A percentile compares a stretch with the other conserved stretches of the same genome.
Conservation (phyloP, 2,113 vertebrate species). For the Gracilinanus agilis region DNA sequence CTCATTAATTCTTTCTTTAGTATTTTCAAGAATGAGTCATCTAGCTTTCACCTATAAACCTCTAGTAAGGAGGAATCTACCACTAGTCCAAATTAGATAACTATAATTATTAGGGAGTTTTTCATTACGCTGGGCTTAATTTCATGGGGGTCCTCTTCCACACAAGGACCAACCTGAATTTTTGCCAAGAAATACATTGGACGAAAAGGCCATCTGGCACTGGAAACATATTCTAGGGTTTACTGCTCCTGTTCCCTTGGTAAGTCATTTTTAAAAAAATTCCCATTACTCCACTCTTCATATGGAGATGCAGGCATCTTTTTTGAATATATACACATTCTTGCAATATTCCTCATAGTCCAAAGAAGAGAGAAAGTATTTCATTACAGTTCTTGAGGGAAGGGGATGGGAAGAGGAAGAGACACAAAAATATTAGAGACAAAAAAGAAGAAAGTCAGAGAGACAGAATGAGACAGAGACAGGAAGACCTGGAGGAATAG, state of each 20-base stretch:
- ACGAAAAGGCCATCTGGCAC: neutral
- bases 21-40: neutral
- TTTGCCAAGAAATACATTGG: neutral
- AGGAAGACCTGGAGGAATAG: neutral
- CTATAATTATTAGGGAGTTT: neutral
- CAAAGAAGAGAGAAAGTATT: neutral
- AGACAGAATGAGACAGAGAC: neutral
- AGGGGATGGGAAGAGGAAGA: neutral
- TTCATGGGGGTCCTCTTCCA: neutral
- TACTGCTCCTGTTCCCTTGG: neutral
- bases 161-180: neutral
- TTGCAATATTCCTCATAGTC: neutral
- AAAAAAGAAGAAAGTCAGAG: neutral
- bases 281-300: neutral
- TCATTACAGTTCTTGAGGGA: neutral
- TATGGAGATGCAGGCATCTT: neutral
- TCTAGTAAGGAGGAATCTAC: neutral
- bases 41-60: neutral
- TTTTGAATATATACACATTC: neutral
- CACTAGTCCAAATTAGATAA: neutral
- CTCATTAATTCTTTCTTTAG: neutral
- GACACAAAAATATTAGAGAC: neutral
- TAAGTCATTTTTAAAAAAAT: neutral
- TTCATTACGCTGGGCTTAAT: neutral
- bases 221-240: neutral